Percentiles rank a stretch among this genome's conserved stretches.
Evolutionary conservation across 2,797 vertebrate species (phyloP).

Genomic region (Rhabdomys pumilio): DNA sequence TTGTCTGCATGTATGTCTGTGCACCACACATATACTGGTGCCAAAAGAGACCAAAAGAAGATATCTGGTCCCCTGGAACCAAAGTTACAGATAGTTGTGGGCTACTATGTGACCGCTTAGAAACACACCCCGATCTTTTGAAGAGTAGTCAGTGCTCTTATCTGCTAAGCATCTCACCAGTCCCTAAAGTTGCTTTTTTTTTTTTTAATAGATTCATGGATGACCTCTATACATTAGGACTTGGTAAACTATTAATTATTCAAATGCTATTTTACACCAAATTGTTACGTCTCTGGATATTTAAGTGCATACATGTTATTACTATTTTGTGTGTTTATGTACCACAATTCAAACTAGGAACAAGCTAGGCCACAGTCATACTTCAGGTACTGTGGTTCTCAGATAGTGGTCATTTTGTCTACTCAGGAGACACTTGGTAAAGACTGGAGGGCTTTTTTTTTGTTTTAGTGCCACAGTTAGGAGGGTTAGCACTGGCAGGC

Average conservation of each 20-base stretch:
- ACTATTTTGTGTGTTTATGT: background rate
- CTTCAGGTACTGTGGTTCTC: background rate
- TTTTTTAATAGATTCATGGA: background rate
- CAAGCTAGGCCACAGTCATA: background rate
- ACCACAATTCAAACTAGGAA: background rate
- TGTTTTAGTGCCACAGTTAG: background rate
- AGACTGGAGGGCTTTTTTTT: background rate
- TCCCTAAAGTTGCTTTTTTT: background rate
- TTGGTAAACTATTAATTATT: constrained; percentile 25
- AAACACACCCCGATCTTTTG: background rate
- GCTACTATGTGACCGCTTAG: too few species aligned
- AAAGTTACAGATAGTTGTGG: background rate
- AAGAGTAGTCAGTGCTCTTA: background rate
- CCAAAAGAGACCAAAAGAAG: background rate
- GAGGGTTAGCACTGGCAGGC: background rate
- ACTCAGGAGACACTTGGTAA: background rate
- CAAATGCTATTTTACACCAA: background rate
- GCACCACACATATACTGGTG: background rate
- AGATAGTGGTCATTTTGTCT: background rate
- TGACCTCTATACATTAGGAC: background rate
- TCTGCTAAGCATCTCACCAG: background rate
- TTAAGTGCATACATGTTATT: background rate
- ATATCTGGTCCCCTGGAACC: background rate
- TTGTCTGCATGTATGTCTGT: background rate
- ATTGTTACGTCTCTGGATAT: background rate